A percentile compares a stretch with the other conserved stretches of the same genome.
phyloP scores from a whole-genome alignment of 2,113 vertebrate species.

The Salvelinus fontinalis region DNA sequence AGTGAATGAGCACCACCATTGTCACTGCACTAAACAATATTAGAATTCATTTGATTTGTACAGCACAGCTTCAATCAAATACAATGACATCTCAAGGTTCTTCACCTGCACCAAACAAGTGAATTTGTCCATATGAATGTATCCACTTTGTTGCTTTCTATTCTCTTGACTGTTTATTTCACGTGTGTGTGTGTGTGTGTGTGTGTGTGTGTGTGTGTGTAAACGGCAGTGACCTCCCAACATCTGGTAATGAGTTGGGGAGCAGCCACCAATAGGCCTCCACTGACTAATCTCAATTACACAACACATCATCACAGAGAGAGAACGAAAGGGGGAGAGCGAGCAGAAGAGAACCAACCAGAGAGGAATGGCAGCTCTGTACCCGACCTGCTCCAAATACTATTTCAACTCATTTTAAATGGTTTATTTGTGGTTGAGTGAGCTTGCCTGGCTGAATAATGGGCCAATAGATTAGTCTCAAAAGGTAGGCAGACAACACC shows the following conservation, averaged over 20 bases:
- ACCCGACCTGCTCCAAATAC: too few species aligned
- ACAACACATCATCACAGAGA: slow-evolving; percentile 38
- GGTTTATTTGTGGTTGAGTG: too few species aligned
- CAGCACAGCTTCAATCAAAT: too few species aligned
- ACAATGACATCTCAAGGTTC: too few species aligned
- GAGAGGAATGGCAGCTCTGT: not conserved
- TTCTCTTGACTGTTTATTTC: not conserved
- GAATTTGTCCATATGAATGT: slow-evolving; percentile 62
- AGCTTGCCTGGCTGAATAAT: too few species aligned
- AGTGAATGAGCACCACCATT: slow-evolving; percentile 17
- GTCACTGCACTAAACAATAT: slow-evolving; percentile 7
- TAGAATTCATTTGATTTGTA: too few species aligned
- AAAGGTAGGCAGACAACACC: too few species aligned
- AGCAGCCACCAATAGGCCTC: slow-evolving; percentile 22
- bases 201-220: not conserved
- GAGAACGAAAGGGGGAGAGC: slow-evolving; percentile 19
- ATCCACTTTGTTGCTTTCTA: slow-evolving; percentile 14
- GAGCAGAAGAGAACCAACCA: not conserved
- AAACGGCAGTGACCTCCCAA: slow-evolving; percentile 50
- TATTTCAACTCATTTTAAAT: not conserved
- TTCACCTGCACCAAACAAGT: slow-evolving; percentile 13
- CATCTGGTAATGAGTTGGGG: slow-evolving; percentile 64
- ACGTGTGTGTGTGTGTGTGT: slow-evolving; percentile 10
- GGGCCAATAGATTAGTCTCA: too few species aligned
- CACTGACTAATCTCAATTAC: slow-evolving; percentile 47